Evolutionary conservation across 2,797 vertebrate genomes (phyloP).

Genomic region (Ammospiza maritima): DNA sequence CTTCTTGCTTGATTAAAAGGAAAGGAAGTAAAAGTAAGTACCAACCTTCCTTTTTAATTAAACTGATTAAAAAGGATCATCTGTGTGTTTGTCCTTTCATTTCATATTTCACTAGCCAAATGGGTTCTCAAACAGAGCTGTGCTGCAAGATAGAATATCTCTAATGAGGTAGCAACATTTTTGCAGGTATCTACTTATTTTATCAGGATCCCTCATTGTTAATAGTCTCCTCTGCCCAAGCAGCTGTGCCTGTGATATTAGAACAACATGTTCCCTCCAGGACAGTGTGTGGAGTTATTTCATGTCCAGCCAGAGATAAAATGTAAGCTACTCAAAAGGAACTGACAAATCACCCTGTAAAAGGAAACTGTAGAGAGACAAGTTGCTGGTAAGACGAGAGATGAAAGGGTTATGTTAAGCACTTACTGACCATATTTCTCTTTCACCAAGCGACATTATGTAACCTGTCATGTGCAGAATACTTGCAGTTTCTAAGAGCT

Average conservation of each 20-base stretch:
- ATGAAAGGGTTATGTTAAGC: conserved; percentile 31
- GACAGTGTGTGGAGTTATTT: conserved; percentile 64
- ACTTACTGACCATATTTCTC: conserved; percentile 42
- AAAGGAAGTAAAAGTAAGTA: conserved; percentile 25
- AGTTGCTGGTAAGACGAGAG: background rate
- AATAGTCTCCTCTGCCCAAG: conserved; percentile 64
- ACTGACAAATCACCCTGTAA: conserved; percentile 56
- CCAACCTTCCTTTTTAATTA: conserved; percentile 35
- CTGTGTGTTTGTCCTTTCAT: background rate
- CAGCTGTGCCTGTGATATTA: conserved; percentile 59
- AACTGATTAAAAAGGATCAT: conserved; percentile 15
- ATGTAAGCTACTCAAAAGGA: conserved; percentile 66
- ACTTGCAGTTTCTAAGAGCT: conserved; percentile 54
- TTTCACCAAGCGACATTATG: conserved; percentile 21
- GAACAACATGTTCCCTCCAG: conserved; percentile 75
- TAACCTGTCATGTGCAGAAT: conserved; percentile 39
- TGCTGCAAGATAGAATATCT: conserved; percentile 52
- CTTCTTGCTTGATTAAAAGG: conserved; percentile 44
- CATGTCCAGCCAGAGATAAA: conserved; percentile 72
- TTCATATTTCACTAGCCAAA: conserved; percentile 10
- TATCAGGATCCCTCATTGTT: conserved; percentile 66
- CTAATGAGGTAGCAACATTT: conserved; percentile 53
- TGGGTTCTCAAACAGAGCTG: conserved; percentile 13
- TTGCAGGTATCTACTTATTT: conserved; percentile 66
- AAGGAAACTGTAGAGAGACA: conserved; percentile 52